Base-by-base conservation (phyloP, 2,797 vertebrate genomes). In the Chrosomus eos region DNA sequence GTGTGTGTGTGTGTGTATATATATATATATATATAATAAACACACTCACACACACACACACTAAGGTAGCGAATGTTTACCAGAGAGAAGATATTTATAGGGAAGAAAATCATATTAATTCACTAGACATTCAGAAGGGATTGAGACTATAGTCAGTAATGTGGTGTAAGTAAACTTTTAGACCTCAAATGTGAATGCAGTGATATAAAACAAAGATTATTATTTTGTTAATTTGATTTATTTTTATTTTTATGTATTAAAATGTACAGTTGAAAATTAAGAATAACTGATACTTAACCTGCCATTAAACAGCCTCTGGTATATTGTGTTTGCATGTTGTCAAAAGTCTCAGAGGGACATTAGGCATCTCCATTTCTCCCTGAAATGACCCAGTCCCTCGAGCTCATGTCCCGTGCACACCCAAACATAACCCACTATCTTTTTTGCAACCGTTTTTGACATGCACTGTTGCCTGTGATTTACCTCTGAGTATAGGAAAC, bases 331-430 rank as follows among this genome's bases (percentile, higher is more conserved):
- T 55, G 7, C 28, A 19, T 48, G 23, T 26, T 75, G 16, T 26
- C 40, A 21, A 33, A 7, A 16, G 3, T 45, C 23, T 67, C 16
- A 3, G 23, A n/a, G 45, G 53, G 23, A 43, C 68, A 43, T 43
- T 4, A 33, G 71, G 11, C 18, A 1, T 86, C 67, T 64, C 19
- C 40, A 40, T 85, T 26, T 58, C 43, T 85, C 80, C 80, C 66
- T 73, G 82, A 86, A 83, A 67, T 23, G 14, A 77, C 60, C 26
- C 14, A 64, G 55, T 31, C 36, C 72, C 2, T 45, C 31, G 51
- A n/a, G 9, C 5, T 19, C 26, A 79, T 77, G 51, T 38, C 53
- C 7, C 64, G 1, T 28, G 64, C 64, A 67, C 31, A 43, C n/a
- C 11, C 26, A 10, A 6, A 64, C 58, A 78, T 43, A 60, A 38